Evolutionary conservation across 1,140 invertebrate species (phyloP).

Genomic region (Drosophila ohnishii): DNA sequence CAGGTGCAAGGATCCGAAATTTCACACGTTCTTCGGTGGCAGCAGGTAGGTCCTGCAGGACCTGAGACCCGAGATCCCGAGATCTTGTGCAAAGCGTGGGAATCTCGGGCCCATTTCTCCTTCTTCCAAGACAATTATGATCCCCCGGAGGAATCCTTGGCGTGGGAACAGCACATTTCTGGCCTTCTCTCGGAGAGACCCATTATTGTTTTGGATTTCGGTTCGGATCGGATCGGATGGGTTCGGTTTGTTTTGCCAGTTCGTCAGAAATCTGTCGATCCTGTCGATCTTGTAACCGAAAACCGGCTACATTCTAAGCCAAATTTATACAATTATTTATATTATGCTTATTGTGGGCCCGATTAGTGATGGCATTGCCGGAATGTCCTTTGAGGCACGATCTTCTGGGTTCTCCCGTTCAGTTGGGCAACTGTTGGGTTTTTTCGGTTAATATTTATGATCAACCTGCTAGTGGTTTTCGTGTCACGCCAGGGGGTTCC

Average conservation of each 20-base stretch:
- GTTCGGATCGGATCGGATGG: not conserved
- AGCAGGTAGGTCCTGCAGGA: constrained; percentile 66
- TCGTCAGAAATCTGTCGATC: constrained; percentile 42
- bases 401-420: constrained; percentile 19
- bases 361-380: constrained; percentile 29
- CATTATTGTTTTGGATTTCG: constrained; percentile 35
- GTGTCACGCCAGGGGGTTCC: constrained; percentile 31
- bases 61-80: constrained; percentile 43
- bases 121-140: constrained; percentile 54
- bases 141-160: constrained; percentile 44
- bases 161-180: constrained; percentile 63
- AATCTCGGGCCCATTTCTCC: constrained; percentile 49
- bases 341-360: constrained; percentile 14
- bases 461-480: not conserved
- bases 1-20: constrained; percentile 69
- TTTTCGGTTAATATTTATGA: not conserved
- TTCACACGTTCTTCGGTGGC: constrained; percentile 70
- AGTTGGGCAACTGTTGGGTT: constrained; percentile 7
- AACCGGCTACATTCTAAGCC: constrained; percentile 31
- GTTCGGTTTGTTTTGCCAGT: constrained; percentile 32
- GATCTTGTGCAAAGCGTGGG: constrained; percentile 68
- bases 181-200: constrained; percentile 30
- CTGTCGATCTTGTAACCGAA: constrained; percentile 44
- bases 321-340: constrained; percentile 43
- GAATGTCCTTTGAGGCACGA: constrained; percentile 28